A percentile compares a stretch with the other conserved stretches of the same genome.
phyloP scores from a whole-genome alignment of 2,888 invertebrate species.

The Apoderus coryli region DNA sequence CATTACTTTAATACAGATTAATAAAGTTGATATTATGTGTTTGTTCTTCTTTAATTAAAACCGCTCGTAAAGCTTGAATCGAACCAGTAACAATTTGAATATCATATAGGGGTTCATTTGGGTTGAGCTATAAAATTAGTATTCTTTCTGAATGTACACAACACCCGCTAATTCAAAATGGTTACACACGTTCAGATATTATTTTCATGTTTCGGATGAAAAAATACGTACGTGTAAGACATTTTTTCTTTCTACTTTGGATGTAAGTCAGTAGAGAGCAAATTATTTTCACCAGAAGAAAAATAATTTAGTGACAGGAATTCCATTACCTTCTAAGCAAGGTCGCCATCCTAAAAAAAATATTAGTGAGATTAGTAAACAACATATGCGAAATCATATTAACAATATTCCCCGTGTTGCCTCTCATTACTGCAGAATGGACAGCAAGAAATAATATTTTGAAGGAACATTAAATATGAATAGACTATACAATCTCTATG shows the following conservation, averaged over 20 bases:
- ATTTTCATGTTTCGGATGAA: no score
- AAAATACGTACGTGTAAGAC: no score
- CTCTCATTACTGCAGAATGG: constrained; percentile 2
- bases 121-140: no score
- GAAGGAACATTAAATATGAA: background rate
- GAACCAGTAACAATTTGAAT: no score
- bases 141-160: no score
- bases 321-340: background rate
- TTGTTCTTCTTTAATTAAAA: no score
- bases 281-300: constrained; percentile 1
- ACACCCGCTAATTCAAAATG: no score
- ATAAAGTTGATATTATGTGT: no score
- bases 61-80: no score
- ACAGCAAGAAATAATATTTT: constrained; percentile 3
- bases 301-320: background rate
- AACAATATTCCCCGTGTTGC: constrained; percentile 1
- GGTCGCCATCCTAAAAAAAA: constrained; percentile 3
- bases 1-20: no score
- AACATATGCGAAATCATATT: constrained; percentile 2
- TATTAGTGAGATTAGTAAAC: background rate
- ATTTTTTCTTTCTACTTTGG: constrained; percentile 1
- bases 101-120: no score
- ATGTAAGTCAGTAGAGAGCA: constrained; percentile 1
- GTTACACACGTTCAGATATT: no score
- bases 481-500: background rate